phyloP scores from a whole-genome alignment of 2,888 invertebrate species.

The Patella depressa region DNA sequence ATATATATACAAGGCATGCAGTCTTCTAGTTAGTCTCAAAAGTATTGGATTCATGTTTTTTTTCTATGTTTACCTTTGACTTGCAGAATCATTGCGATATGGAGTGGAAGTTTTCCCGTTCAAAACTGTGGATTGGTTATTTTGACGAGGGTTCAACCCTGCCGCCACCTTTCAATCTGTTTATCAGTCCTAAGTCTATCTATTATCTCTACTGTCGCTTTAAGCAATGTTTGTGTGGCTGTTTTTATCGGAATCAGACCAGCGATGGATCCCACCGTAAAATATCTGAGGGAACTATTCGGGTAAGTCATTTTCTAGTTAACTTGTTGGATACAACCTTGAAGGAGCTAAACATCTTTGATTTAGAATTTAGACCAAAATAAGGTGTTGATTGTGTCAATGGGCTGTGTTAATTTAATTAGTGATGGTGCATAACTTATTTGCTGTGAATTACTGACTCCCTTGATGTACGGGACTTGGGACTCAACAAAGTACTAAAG shows the following conservation, averaged over 20 bases:
- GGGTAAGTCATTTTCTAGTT: conserved; percentile 43
- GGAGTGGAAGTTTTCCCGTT: conserved; percentile 76
- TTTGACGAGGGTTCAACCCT: conserved; percentile 76
- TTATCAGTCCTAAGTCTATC: conserved; percentile 74
- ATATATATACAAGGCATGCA: too few relatives aligned
- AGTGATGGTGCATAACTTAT: too few relatives aligned
- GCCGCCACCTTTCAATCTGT: conserved; percentile 75
- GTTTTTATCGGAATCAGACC: background rate
- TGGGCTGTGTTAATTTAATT: too few relatives aligned
- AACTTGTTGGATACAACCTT: background rate
- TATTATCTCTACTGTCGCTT: conserved; percentile 45
- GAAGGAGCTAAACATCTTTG: too few relatives aligned
- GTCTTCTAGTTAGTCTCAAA: too few relatives aligned
- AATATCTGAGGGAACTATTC: conserved; percentile 50
- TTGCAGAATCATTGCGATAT: conserved; percentile 75
- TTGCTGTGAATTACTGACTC: too few relatives aligned
- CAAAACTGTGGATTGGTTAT: conserved; percentile 76
- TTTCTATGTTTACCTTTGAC: too few relatives aligned
- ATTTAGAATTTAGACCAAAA: too few relatives aligned
- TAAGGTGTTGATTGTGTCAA: too few relatives aligned
- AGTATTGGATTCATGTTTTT: too few relatives aligned
- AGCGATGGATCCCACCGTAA: conserved; percentile 34
- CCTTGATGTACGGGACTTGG: too few relatives aligned
- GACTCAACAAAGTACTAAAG: too few relatives aligned
- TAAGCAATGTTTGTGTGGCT: conserved; percentile 48